Conservation (phyloP, 2,888 invertebrate genomes). For the Gibbula magus region DNA sequence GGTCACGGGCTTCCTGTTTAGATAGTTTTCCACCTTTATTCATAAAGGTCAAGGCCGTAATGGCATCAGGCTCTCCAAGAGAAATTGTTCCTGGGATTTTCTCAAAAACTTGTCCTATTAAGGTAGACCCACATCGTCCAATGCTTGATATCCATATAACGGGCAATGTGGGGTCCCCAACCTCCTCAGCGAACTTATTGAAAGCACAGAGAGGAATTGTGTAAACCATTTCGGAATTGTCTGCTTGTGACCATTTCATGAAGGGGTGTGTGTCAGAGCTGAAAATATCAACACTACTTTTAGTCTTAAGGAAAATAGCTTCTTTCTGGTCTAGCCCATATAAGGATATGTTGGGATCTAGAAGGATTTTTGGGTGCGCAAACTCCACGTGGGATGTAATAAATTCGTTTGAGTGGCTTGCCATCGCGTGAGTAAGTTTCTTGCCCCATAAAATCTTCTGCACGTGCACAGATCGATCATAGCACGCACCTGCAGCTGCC, state of each 20-base stretch:
- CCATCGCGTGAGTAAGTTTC: neutral
- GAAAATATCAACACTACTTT: constrained; percentile 40
- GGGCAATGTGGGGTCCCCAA: constrained; percentile 42
- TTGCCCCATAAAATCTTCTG: neutral
- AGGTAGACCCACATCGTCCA: constrained; percentile 56
- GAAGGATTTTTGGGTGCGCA: constrained; percentile 40
- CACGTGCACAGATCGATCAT: constrained; percentile 3
- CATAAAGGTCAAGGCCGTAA: constrained; percentile 40
- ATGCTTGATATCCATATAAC: constrained; percentile 50
- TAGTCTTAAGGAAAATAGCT: constrained; percentile 46
- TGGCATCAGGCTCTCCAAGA: constrained; percentile 49
- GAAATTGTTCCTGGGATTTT: constrained; percentile 42
- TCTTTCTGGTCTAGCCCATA: constrained; percentile 41
- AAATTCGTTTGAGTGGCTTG: neutral
- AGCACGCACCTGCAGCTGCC: neutral
- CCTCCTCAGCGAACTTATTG: constrained; percentile 39
- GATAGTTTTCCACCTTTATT: constrained; percentile 8
- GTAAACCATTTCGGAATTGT: constrained; percentile 41
- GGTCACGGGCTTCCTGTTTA: constrained; percentile 25
- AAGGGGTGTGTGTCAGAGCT: constrained; percentile 43
- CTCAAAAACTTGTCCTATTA: constrained; percentile 50
- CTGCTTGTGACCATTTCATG: constrained; percentile 48
- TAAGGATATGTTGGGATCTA: constrained; percentile 44
- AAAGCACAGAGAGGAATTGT: constrained; percentile 43
- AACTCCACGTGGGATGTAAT: constrained; percentile 29